phyloP scores from a whole-genome alignment of 2,888 invertebrate genomes.

The Calameuta filiformis region DNA sequence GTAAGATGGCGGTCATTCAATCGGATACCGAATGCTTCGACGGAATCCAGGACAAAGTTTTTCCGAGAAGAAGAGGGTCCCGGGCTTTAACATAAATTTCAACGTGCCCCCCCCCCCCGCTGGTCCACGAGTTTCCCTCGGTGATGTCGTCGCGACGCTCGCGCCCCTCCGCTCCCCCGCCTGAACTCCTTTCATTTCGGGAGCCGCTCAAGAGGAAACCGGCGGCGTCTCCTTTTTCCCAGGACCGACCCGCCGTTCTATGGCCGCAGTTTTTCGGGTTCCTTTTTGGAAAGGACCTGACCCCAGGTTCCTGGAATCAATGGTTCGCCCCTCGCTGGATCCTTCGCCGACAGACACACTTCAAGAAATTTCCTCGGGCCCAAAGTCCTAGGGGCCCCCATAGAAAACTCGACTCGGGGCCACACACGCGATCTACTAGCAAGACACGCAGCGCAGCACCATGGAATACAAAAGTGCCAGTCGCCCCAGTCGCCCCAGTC shows the following conservation, averaged over 20 bases:
- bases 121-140: slow-evolving; percentile 7
- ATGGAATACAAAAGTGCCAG: too few relatives aligned
- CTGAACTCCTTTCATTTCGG: slow-evolving; percentile 16
- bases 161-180: slow-evolving; percentile 22
- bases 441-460: too few relatives aligned
- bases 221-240: slow-evolving; percentile 36
- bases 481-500: too few relatives aligned
- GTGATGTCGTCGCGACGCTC: not conserved
- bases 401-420: not conserved
- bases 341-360: not conserved
- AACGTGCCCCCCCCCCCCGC: slow-evolving; percentile 17
- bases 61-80: not conserved
- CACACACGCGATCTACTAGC: not conserved
- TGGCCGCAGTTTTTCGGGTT: slow-evolving; percentile 44
- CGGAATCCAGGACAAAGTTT: too few relatives aligned
- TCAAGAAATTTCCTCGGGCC: too few relatives aligned
- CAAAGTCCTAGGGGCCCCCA: too few relatives aligned
- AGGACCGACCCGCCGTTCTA: slow-evolving; percentile 42
- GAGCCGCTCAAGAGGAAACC: slow-evolving; percentile 3
- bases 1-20: too few relatives aligned
- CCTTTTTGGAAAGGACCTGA: slow-evolving; percentile 49
- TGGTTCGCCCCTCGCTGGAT: slow-evolving; percentile 19
- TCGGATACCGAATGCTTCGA: too few relatives aligned
- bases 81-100: slow-evolving; percentile 55
- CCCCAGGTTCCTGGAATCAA: slow-evolving; percentile 57